Conservation (phyloP, 1,140 invertebrate genomes). For the Ganaspis sp. region DNA sequence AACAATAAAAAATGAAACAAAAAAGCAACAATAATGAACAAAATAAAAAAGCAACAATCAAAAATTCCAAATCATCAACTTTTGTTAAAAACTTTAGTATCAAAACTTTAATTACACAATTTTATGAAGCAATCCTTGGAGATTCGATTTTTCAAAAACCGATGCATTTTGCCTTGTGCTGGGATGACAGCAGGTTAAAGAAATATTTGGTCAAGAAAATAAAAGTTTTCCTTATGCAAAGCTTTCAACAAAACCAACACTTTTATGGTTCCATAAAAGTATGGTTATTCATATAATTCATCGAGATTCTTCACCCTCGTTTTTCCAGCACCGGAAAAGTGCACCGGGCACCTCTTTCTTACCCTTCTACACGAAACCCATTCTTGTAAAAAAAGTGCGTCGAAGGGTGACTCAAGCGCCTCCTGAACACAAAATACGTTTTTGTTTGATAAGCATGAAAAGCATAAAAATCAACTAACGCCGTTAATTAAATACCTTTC, state of each 20-base stretch:
- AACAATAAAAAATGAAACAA: too few species aligned
- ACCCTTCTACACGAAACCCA: background rate
- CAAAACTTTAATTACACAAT: too few species aligned
- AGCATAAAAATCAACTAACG: slow-evolving; percentile 9
- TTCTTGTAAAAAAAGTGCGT: background rate
- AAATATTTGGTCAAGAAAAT: too few species aligned
- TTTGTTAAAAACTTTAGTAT: too few species aligned
- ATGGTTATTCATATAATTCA: background rate
- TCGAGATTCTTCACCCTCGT: slow-evolving; percentile 7
- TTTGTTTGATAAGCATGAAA: slow-evolving; percentile 5
- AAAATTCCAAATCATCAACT: too few species aligned
- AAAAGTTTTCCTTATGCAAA: too few species aligned
- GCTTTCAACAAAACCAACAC: background rate
- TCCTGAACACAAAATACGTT: background rate
- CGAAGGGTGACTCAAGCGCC: background rate
- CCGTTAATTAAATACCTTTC: background rate
- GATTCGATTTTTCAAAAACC: too few species aligned
- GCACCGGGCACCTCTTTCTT: slow-evolving; percentile 7
- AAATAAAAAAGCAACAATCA: too few species aligned
- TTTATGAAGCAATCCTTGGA: too few species aligned
- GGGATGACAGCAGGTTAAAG: too few species aligned
- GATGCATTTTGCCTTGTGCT: too few species aligned
- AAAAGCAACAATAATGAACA: too few species aligned
- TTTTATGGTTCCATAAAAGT: background rate
- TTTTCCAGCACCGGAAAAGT: slow-evolving; percentile 6